These are phyloP conservation scores for Lacerta viridis DNA, from an alignment of 2,797 vertebrate genomes.

Conservation along the genomic window DNA sequence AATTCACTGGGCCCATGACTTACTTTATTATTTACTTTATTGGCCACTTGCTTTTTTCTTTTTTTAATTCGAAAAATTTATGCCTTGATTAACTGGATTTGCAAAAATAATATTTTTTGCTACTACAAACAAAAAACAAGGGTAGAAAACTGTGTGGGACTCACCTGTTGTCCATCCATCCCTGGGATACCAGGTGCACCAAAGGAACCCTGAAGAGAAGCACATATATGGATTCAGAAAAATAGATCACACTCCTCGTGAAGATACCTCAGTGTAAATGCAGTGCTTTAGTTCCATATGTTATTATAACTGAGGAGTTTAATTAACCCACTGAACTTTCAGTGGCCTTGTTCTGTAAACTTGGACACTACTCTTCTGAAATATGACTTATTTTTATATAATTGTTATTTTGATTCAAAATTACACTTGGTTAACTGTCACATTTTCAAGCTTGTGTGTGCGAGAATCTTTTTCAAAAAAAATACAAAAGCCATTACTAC, in stretches of 20 bases:
- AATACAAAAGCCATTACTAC: too few relatives aligned
- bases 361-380: neutral
- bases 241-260: constrained; percentile 21
- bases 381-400: neutral
- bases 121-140: constrained; percentile 34
- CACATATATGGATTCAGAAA: constrained; percentile 56
- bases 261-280: constrained; percentile 40
- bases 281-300: constrained; percentile 1
- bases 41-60: neutral
- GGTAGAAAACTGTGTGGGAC: constrained; percentile 56
- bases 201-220: constrained; percentile 85
- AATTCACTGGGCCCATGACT: neutral
- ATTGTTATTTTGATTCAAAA: neutral
- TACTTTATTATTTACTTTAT: neutral
- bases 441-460: too few relatives aligned
- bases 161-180: constrained; percentile 93
- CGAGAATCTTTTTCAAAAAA: too few relatives aligned
- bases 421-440: neutral
- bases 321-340: neutral
- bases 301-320: neutral
- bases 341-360: neutral
- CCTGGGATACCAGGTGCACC: constrained; percentile 90
- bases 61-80: neutral
- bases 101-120: neutral
- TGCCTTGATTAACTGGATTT: neutral